Evolutionary conservation across 2,797 vertebrate genomes (phyloP), one percentile per base, ranked within the genome.

Genomic region (Ctenopoma multispine): DNA sequence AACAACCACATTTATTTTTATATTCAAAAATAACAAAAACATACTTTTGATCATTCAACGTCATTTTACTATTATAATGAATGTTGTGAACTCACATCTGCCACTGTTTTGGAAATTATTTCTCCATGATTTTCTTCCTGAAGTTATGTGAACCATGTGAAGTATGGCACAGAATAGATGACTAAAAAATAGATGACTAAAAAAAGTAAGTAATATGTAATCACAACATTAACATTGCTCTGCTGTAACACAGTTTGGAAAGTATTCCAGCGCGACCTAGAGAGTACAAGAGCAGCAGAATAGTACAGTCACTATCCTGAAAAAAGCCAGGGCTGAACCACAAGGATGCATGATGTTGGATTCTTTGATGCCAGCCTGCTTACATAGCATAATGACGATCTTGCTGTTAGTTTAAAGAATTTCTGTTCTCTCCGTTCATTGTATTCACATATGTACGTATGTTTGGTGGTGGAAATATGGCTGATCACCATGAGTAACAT

Each of bases 351-450:
- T 89, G 88, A 88, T 92, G 77, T 67, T 86, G 89, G 89, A 77
- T 84, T 83, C 92, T 94, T 94, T 94, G 92, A 93, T 87, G 80
- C 68, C 86, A 87, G 87, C 89, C 82, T 95, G 92, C 95, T 95
- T 95, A 95, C 91, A 89, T 89, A 89, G 95, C 91, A 89, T 89
- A 89, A 90, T 85, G 79, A 89, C 86, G 82, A 47, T 80, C 83
- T 82, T 78, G 57, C 64, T 86, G 82, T 80, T 80, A 76, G 63
- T 72, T 87, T 77, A 75, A 84, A 82, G 76, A 53, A 60, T 82
- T 84, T 73, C 54, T n/a, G 43, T 81, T 36, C 62, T 70, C 65
- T 71, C 75, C 67, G 38, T 74, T 67, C 46, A 48, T 79, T 82
- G 67, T 51, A 84, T 72, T 74, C 60, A 80, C 73, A 89, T 73